Evolutionary conservation across 1,140 invertebrate genomes (phyloP), one percentile per base, ranked within the genome.

Genomic region (Philotrypesis tridentata): DNA sequence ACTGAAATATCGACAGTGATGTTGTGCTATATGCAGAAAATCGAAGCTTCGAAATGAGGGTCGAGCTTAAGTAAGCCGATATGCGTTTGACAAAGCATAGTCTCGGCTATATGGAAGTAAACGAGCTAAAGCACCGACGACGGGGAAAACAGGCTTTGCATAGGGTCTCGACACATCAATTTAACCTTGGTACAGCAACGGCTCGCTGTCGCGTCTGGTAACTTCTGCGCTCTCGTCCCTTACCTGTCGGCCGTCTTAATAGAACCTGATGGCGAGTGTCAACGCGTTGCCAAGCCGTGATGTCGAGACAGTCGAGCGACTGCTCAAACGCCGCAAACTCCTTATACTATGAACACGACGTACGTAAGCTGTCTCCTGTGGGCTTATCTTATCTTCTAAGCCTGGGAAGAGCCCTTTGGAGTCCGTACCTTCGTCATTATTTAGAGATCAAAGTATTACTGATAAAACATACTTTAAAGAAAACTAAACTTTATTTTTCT

Each of bases 61-160:
- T 7, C 48, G 21, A 55, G 21, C 21, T 55, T 65, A 80, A 84
- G 82, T 85, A 86, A 86, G 79, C 85, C 79, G 78, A 85, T 85
- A 83, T 74, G 11, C 79, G 61, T 48, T 73, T 55, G 71, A 67
- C 79, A 37, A 14, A 27, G 55, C 11, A 37, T 23, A 55, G 5
- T 48, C 65, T 70, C 11, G 48, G 29, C 17, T 17, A 17, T 55
- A 55, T 21, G n/a, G 21, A 55, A 6, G 21, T 14, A 37, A 82
- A 60, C 55, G 65, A 74, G 21, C 74, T 85, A 84, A 86, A 79
- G 48, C 77, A 55, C 11, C 75, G 80, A 60, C 80, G 84, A 86
- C 86, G 82, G 82, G 82, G 75, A 83, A 84, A 86, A 87, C 85
- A 85, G 83, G 86, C 85, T 87, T 87, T 87, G 79, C 73, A 84